Evolutionary conservation across 2,113 vertebrate genomes (phyloP).

Genomic region (Aegithalos caudatus): DNA sequence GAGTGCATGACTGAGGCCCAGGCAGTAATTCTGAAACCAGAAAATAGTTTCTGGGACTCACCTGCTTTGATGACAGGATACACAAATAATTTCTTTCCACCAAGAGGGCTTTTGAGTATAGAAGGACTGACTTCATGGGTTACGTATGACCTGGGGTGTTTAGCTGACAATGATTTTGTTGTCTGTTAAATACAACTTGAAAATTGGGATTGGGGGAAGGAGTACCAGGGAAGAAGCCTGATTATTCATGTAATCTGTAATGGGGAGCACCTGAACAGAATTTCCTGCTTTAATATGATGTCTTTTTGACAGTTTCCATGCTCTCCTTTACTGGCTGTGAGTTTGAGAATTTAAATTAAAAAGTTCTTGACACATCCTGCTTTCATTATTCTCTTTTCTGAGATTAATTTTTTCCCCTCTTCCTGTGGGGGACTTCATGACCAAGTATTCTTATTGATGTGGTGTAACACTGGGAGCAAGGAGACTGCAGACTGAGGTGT

Average conservation of each 20-base stretch:
- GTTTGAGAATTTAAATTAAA: neutral
- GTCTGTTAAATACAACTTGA: neutral
- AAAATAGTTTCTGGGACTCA: neutral
- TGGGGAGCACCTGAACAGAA: neutral
- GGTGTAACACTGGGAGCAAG: neutral
- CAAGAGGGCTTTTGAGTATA: neutral
- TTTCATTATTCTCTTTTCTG: neutral
- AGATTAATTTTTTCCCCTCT: neutral
- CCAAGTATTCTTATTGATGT: neutral
- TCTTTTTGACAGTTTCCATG: neutral
- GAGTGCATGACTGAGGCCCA: neutral
- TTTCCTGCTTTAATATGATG: neutral
- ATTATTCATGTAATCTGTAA: neutral
- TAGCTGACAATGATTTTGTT: neutral
- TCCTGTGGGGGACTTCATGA: neutral
- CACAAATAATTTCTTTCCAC: neutral
- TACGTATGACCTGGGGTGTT: neutral
- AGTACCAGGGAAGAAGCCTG: neutral
- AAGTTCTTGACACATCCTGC: neutral
- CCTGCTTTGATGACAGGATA: neutral
- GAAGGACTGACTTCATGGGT: neutral
- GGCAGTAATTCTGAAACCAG: neutral
- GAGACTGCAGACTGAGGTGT: neutral
- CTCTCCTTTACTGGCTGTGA: neutral
- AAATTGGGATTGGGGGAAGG: neutral